Percentiles rank a stretch among this genome's conserved stretches.
Conservation (phyloP, 2,797 vertebrate species). For the Syncerus caffer region DNA sequence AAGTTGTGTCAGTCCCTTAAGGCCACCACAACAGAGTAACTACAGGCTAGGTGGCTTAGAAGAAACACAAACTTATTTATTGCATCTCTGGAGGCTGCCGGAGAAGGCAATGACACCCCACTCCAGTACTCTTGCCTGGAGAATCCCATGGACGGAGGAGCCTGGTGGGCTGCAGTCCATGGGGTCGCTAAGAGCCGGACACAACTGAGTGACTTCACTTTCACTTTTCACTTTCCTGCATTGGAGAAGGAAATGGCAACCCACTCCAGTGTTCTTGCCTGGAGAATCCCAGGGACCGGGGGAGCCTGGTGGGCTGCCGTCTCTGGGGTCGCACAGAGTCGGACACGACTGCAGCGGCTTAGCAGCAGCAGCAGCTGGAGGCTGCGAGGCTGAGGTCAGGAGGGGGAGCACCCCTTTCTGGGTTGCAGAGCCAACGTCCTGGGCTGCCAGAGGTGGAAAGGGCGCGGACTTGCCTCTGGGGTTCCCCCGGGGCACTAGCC, state of each 20-base stretch:
- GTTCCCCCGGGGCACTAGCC: not conserved
- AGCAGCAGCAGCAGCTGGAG: not conserved
- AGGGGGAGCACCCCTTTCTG: not conserved
- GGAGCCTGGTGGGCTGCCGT: too few relatives aligned
- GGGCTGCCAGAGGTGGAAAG: not conserved
- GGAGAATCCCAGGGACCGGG: rapidly evolving
- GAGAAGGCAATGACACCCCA: too few relatives aligned
- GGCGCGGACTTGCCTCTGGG: not conserved
- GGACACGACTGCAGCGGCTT: too few relatives aligned
- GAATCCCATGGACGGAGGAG: too few relatives aligned
- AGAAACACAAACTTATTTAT: not conserved
- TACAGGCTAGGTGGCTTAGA: not conserved
- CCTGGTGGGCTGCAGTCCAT: too few relatives aligned
- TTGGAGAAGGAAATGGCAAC: too few relatives aligned
- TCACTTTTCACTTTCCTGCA: too few relatives aligned
- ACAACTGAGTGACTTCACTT: rapidly evolving
- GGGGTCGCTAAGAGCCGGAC: too few relatives aligned
- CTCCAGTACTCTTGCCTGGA: too few relatives aligned
- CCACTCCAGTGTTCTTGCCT: too few relatives aligned
- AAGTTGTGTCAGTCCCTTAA: not conserved
- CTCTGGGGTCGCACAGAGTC: too few relatives aligned
- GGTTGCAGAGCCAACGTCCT: not conserved
- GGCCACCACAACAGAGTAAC: too few relatives aligned
- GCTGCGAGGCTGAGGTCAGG: not conserved
- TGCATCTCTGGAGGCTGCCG: not conserved